Base-by-base conservation (phyloP, 2,888 invertebrate species). In the Tetanocera ferruginea region DNA sequence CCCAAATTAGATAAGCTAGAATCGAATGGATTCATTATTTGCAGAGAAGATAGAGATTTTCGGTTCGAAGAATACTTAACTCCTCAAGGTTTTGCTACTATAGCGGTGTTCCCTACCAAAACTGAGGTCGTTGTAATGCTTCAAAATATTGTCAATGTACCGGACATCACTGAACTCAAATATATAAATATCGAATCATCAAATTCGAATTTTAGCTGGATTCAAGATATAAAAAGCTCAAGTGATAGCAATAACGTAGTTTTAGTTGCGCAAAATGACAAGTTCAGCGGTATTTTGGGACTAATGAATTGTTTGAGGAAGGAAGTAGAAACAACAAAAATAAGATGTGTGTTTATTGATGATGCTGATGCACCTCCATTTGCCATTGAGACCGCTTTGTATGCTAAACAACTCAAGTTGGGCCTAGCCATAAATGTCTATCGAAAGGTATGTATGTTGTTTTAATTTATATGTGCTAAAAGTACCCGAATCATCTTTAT, bases 241-340 rank as follows among this genome's bases (percentile, higher is more conserved):
- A 28, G 83, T 0, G 43, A 75, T 11, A 76, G 79, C 2, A 82
- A 81, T 1, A 72, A 80, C 2, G 73, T 94, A 3, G 90, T 94
- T 0, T 86, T 97, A 5, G 92, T 94, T 5, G 90, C 93, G 3
- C 92, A 94, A 87, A 91, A 92, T 80, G 93, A 94, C 78, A 91
- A 91, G 8, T 90, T 93, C 31, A 95, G 92, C 86, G 98, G 98
- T 23, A 91, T 97, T 0, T 86, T 96, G 14, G 98, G 98, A 31
- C 90, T 97, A 72, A 93, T 95, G 0, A 96, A 97, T 84, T 97
- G 97, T 88, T 87, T 98, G n/a, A 91, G 94, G 79, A 93, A 91
- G 83, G 97, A 97, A 86, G 93, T 93, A 3, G 94, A 94, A 79
- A 94, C 94, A 69, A 91, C 92, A 80, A 87, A 91, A 0, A 90